Percentiles rank a stretch among this genome's conserved stretches.
Conservation (phyloP, 2,888 invertebrate genomes). For the Hanleya hanleyi region DNA sequence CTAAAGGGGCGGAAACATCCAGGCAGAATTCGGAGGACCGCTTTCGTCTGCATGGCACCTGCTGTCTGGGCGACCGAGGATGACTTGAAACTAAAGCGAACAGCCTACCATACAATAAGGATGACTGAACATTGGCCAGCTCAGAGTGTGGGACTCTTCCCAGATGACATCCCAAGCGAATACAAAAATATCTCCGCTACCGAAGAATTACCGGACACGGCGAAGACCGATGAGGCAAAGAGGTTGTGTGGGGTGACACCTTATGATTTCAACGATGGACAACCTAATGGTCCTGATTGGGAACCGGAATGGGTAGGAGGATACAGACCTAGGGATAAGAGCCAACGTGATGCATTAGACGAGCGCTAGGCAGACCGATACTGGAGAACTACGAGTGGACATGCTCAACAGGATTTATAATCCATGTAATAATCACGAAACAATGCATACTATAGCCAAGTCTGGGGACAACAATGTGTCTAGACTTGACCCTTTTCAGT, state of each 20-base stretch:
- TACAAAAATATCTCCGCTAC: constrained; percentile 15
- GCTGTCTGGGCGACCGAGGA: constrained; percentile 42
- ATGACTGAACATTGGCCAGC: constrained; percentile 47
- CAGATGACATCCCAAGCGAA: not conserved
- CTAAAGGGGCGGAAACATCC: constrained; percentile 38
- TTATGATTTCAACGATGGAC: constrained; percentile 44
- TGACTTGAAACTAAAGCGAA: constrained; percentile 33
- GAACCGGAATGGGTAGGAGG: constrained; percentile 38
- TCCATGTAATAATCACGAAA: no score
- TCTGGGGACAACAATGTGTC: no score
- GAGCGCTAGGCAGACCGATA: no score
- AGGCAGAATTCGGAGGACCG: constrained; percentile 43
- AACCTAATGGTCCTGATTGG: constrained; percentile 38
- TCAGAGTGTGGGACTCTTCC: constrained; percentile 28
- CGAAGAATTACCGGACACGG: constrained; percentile 47
- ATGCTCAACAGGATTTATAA: no score
- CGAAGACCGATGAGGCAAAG: constrained; percentile 46
- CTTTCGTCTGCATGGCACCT: constrained; percentile 50
- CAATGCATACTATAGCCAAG: no score
- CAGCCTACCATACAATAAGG: constrained; percentile 37
- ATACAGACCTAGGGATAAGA: no score
- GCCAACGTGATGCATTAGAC: no score
- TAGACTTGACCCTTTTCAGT: no score
- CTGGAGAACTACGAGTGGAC: no score
- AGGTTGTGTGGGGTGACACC: constrained; percentile 38